Base-by-base conservation (phyloP, 2,888 invertebrate genomes). In the Graphium colonna region DNA sequence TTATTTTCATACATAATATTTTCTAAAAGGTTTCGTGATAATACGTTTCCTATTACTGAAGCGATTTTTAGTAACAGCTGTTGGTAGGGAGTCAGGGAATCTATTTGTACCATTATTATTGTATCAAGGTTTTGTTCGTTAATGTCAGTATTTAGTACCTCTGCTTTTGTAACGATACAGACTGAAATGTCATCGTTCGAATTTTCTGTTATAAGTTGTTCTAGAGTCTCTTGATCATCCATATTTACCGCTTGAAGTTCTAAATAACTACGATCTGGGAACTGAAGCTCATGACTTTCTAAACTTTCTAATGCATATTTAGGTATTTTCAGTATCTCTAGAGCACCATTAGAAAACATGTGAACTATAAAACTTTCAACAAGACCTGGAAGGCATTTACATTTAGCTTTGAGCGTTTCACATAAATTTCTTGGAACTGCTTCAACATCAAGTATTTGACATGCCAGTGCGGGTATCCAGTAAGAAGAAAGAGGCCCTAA, bases 51-150 rank as follows among this genome's bases (percentile, higher is more conserved):
- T 31, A 93, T 77, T 0, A 91, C 90, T 0, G 92, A 88, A 5
- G 91, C 91, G 52, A 91, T 91, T 73, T 92, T 92, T 10, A 93
- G 71, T 42, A 93, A 74, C 50, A 91, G 70, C 63, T 93, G 92
- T 67, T 93, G 92, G 65, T 91, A 92, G 0, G 91, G 87, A 3
- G 90, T 90, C 42, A 92, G 78, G n/a, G 90, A 86, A 71, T 91
- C 91, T 57, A 91, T 90, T 69, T 91, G 84, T 58, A 91, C 89
- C 82, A 91, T 84, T 57, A 90, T 80, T 55, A 90, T 70, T 12
- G 90, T 85, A 58, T 90, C 84, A 47, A 86, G 57, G 63, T 87
- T 90, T 69, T 87, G 80, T 12, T 72, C 73, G 59, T 83, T 80
- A 45, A 84, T 73, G 52, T 86, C 79, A 5, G 75, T 73, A 40